Evolutionary conservation across 2,888 invertebrate species (phyloP), one percentile per base, ranked within the genome.

Genomic region (Furcula furcula): DNA sequence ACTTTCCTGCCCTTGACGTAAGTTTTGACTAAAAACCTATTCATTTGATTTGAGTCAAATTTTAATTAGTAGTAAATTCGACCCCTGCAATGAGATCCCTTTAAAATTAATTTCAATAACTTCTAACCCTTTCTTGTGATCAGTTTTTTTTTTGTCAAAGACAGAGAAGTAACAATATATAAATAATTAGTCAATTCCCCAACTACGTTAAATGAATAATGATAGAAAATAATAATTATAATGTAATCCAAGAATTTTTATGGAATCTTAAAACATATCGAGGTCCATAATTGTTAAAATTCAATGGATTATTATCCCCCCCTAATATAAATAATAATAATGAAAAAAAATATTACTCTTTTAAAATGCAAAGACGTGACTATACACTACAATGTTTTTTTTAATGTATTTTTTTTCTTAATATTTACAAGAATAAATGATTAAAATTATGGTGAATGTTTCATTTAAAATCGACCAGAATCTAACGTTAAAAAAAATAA

Each of bases 181-280:
- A n/a, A 14, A 10, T 13, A 10, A n/a, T 28, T 18, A 28, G 18
- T 4, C 28, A 18, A 18, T 18, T 18, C 7, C 16, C 4, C 1
- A 11, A 7, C 3, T 6, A 7, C 15, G 6, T 16, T 15, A 9
- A n/a, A 15, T 9, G 7, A 7, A 11, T 2, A 10, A 7, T 13
- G 12, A 25, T 6, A 22, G 11, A 23, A 4, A 23, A 23, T 14
- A 26, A 14, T 28, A 31, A 42, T 18, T 15, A 46, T 40, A 34
- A 34, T 39, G 30, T 44, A 41, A 20, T 61, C 68, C 65, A 64
- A 21, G 66, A 67, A 67, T 55, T 54, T 46, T 38, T 55, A 62
- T 55, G 65, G 68, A 62, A 14, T 60, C 40, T 46, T 58, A 67
- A 77, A 85, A 85, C 85, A 86, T 82, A 82, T 77, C 54, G 43